Percentiles rank a stretch among this genome's conserved stretches.
phyloP scores from a whole-genome alignment of 2,888 invertebrate species.

The Allacma fusca region DNA sequence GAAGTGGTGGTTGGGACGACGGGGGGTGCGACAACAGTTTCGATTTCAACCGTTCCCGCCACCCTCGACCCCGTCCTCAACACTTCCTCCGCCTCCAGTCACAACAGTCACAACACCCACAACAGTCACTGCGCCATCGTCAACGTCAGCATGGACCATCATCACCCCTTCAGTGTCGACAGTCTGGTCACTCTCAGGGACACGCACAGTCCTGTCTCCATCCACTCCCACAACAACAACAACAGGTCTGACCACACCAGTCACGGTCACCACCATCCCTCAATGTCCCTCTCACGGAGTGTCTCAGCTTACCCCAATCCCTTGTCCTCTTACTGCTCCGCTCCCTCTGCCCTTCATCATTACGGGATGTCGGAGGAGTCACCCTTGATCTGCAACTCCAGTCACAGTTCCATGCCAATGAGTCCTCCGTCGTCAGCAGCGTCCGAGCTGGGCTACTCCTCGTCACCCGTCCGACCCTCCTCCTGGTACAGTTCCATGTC shows the following conservation, averaged over 20 bases:
- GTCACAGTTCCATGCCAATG: not conserved
- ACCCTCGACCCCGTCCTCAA: conserved; percentile 41
- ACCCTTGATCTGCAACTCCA: not conserved
- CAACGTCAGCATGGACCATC: conserved; percentile 44
- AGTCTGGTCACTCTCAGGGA: conserved; percentile 69
- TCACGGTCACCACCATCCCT: conserved; percentile 20
- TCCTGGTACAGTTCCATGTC: conserved; percentile 55
- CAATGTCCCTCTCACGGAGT: not conserved
- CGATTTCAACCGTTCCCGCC: conserved; percentile 54
- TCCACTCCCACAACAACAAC: too few species aligned
- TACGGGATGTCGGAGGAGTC: not conserved
- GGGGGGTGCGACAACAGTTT: conserved; percentile 36
- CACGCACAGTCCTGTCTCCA: conserved; percentile 46
- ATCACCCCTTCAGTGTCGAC: conserved; percentile 70
- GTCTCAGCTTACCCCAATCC: not conserved
- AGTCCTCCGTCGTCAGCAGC: not conserved
- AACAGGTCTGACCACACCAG: too few species aligned
- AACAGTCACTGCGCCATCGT: conserved; percentile 54
- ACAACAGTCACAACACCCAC: too few species aligned
- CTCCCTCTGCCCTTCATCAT: conserved; percentile 24
- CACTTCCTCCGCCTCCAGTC: conserved; percentile 40
- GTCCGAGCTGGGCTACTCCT: not conserved
- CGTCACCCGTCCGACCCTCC: conserved; percentile 49
- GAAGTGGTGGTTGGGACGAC: conserved; percentile 42
- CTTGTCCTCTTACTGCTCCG: conserved; percentile 25